Conservation (phyloP, 2,113 vertebrate genomes). For the Odobenus rosmarus region DNA sequence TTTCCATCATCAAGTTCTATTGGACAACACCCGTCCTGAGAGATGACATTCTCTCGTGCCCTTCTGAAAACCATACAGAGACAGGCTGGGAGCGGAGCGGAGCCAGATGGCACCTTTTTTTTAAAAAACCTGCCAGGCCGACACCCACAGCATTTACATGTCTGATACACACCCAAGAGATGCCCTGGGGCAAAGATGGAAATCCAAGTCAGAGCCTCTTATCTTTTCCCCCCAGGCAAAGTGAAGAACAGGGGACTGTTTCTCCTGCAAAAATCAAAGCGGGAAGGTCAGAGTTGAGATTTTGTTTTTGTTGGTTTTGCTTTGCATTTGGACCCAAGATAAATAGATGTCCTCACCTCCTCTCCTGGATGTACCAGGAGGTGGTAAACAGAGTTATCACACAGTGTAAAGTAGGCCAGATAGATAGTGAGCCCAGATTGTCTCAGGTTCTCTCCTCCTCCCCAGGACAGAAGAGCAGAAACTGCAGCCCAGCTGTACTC, state of each 20-base stretch:
- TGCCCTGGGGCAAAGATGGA: neutral
- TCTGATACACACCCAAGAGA: neutral
- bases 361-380: neutral
- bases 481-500: accelerated
- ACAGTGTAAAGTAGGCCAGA: accelerated
- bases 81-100: neutral
- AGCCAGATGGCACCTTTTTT: neutral
- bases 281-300: neutral
- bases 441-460: neutral
- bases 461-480: neutral
- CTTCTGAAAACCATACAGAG: neutral
- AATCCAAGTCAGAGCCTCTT: neutral
- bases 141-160: neutral
- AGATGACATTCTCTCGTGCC: accelerated
- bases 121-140: neutral
- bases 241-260: neutral
- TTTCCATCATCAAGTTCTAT: accelerated
- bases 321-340: neutral
- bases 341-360: neutral
- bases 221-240: neutral
- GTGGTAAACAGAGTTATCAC: neutral
- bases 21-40: accelerated
- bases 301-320: neutral
- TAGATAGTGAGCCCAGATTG: accelerated
- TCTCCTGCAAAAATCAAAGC: neutral